Evolutionary conservation across 2,888 invertebrate species (phyloP).

Genomic region (Brenthis daphne): DNA sequence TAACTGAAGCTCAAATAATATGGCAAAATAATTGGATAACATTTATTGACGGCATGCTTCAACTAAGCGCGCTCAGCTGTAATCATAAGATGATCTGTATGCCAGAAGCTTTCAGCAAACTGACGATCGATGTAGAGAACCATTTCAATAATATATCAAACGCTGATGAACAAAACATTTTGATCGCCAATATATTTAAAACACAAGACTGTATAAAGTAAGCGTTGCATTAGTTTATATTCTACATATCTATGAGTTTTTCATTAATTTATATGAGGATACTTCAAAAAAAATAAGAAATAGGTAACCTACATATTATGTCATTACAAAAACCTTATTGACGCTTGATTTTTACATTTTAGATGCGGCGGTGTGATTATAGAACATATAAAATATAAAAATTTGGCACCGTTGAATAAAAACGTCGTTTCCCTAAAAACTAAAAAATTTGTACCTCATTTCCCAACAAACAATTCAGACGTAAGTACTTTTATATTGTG

Average conservation of each 20-base stretch:
- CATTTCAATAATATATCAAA: constrained; percentile 34
- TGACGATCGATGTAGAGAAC: constrained; percentile 49
- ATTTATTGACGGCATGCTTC: constrained; percentile 91
- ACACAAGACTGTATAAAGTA: constrained; percentile 49
- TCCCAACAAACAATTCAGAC: constrained; percentile 41
- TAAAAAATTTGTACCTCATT: constrained; percentile 50
- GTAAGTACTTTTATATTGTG: constrained; percentile 43
- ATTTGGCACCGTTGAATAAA: constrained; percentile 40
- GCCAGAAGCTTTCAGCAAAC: constrained; percentile 72
- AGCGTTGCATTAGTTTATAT: background rate
- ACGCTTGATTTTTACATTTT: constrained; percentile 29
- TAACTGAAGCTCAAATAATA: constrained; percentile 59
- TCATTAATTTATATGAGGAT: too few species aligned
- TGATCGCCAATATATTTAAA: constrained; percentile 44
- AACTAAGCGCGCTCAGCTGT: constrained; percentile 84
- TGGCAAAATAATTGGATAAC: constrained; percentile 91
- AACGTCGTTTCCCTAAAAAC: constrained; percentile 37
- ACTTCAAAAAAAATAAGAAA: too few species aligned
- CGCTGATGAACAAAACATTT: constrained; percentile 10
- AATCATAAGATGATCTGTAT: constrained; percentile 83
- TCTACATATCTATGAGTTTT: too few species aligned
- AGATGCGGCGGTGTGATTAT: constrained; percentile 60
- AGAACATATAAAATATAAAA: constrained; percentile 47
- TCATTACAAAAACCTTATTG: too few species aligned
- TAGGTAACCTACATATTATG: too few species aligned